Evolutionary conservation across 1,140 invertebrate genomes (phyloP).

Genomic region (Sipha flava): DNA sequence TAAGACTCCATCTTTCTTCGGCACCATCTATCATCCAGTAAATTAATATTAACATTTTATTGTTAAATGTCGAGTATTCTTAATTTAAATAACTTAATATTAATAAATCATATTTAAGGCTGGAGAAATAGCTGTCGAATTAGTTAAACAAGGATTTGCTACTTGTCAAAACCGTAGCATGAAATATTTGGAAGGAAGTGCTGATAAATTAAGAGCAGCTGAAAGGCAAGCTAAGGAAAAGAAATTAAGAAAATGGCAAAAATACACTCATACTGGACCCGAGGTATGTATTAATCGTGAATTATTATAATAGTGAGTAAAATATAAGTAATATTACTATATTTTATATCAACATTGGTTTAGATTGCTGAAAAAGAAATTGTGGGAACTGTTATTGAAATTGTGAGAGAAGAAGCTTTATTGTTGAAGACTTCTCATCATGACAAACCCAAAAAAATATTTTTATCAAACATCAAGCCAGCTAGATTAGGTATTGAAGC

Average conservation of each 20-base stretch:
- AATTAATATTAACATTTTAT: conserved; percentile 41
- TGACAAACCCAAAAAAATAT: conserved; percentile 80
- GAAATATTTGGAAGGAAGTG: conserved; percentile 67
- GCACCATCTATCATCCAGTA: conserved; percentile 87
- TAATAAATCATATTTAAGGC: conserved; percentile 46
- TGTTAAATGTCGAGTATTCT: no score
- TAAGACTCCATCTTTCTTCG: conserved; percentile 64
- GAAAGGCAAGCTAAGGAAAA: conserved; percentile 84
- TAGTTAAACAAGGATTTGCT: conserved; percentile 86
- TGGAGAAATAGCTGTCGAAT: conserved; percentile 88
- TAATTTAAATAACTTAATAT: no score
- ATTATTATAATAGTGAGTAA: neutral
- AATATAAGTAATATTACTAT: neutral
- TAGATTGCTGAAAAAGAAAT: conserved; percentile 60
- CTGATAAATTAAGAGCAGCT: conserved; percentile 67
- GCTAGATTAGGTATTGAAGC: conserved; percentile 55
- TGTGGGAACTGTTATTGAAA: conserved; percentile 77
- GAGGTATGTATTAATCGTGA: conserved; percentile 31
- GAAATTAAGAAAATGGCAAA: conserved; percentile 78
- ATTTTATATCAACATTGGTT: neutral
- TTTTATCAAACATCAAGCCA: conserved; percentile 88
- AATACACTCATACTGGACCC: conserved; percentile 54
- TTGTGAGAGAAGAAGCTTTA: conserved; percentile 88
- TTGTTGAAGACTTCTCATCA: conserved; percentile 66
- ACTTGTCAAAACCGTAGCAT: conserved; percentile 97